phyloP scores from a whole-genome alignment of 1,140 invertebrate genomes.

The Pogonomyrmex californicus region DNA sequence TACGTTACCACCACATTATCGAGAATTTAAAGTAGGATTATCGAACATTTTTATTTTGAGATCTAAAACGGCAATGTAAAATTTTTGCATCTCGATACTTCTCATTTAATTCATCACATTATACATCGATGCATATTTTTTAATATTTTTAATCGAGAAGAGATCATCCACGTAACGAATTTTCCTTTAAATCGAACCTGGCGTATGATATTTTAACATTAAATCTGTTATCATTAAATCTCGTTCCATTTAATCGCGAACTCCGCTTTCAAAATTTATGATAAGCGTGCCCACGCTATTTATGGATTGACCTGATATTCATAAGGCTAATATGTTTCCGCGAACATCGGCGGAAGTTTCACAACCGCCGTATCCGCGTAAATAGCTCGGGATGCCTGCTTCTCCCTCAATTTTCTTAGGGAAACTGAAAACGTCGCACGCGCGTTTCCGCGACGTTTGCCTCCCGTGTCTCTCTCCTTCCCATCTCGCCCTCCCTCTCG shows the following conservation, averaged over 20 bases:
- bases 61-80: background rate
- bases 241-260: background rate
- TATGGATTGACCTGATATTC: slow-evolving; percentile 16
- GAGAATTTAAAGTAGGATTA: background rate
- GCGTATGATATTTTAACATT: background rate
- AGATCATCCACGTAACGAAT: background rate
- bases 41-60: no score
- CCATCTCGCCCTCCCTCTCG: background rate
- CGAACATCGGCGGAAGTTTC: slow-evolving; percentile 9
- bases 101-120: background rate
- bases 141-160: background rate
- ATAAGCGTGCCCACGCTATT: background rate
- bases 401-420: slow-evolving; percentile 50
- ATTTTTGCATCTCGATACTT: background rate
- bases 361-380: slow-evolving; percentile 24
- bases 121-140: background rate
- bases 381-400: slow-evolving; percentile 45
- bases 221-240: background rate
- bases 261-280: slow-evolving; percentile 3
- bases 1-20: background rate
- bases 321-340: slow-evolving; percentile 20
- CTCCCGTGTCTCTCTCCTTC: background rate
- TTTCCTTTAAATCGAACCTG: background rate
- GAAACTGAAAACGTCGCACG: slow-evolving; percentile 49
- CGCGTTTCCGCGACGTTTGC: slow-evolving; percentile 57